Conservation (phyloP, 2,113 vertebrate genomes). For the Serilophus lunatus region DNA sequence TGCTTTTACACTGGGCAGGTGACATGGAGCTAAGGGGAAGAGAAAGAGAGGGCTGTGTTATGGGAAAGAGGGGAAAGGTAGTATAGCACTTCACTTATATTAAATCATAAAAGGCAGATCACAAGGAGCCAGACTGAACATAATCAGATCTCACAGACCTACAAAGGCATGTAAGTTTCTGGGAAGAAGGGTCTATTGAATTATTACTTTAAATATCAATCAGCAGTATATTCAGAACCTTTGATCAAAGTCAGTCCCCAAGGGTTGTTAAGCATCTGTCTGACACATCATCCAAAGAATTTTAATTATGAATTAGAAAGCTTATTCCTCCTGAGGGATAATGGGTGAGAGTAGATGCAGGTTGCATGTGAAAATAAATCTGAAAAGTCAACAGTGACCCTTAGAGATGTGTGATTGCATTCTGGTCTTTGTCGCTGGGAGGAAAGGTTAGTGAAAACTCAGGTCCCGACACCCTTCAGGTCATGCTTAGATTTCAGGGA, state of each 20-base stretch:
- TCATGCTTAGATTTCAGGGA: neutral
- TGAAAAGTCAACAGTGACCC: neutral
- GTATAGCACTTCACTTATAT: neutral
- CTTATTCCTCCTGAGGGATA: neutral
- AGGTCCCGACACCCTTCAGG: neutral
- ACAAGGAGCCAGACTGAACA: neutral
- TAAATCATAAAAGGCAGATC: neutral
- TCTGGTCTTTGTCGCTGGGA: neutral
- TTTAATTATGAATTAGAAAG: neutral
- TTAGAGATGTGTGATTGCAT: neutral
- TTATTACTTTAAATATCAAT: neutral
- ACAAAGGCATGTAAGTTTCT: neutral
- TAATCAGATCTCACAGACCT: neutral
- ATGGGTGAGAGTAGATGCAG: neutral
- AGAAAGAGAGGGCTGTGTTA: neutral
- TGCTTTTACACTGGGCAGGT: fast-evolving
- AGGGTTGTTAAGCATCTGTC: neutral
- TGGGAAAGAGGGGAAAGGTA: neutral
- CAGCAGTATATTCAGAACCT: neutral
- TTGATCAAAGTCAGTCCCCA: neutral
- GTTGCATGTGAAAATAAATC: neutral
- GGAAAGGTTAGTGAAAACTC: neutral
- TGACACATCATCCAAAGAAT: neutral
- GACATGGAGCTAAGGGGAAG: neutral
- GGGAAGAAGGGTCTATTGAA: neutral